Percentiles rank a stretch among this genome's conserved stretches.
These are phyloP conservation scores for Trissonchulus sp. DNA, from an alignment of 2,888 invertebrate genomes.

Conservation along the genomic window DNA sequence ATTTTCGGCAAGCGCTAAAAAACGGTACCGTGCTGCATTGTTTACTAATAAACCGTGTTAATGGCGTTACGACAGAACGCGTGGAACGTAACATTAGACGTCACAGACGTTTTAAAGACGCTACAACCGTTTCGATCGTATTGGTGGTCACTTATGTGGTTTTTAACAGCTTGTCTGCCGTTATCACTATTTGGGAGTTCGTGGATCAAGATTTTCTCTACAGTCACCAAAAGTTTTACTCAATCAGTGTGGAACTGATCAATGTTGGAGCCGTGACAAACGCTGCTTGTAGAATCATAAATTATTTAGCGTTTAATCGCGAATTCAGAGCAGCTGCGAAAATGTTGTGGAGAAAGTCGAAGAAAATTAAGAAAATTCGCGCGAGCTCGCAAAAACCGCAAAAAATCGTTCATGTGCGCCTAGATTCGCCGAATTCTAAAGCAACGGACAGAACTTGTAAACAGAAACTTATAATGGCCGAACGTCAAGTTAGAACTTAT, in stretches of 20 bases:
- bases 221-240: background rate
- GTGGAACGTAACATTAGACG: background rate
- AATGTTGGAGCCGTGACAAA: background rate
- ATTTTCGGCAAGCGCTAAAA: background rate
- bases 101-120: background rate
- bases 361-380: no score
- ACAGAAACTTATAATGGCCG: no score
- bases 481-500: no score
- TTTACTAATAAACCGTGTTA: background rate
- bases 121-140: background rate
- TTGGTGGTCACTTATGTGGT: background rate
- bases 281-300: background rate
- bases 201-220: background rate
- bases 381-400: no score
- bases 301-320: background rate
- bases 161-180: background rate
- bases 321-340: background rate
- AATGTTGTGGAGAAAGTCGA: background rate
- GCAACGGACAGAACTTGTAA: no score
- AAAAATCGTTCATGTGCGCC: no score
- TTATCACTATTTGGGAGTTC: background rate
- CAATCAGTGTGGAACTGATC: background rate
- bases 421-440: no score
- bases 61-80: background rate
- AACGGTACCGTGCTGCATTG: background rate